Base-by-base conservation (phyloP, 2,888 invertebrate genomes). In the Eupeodes latifasciatus region DNA sequence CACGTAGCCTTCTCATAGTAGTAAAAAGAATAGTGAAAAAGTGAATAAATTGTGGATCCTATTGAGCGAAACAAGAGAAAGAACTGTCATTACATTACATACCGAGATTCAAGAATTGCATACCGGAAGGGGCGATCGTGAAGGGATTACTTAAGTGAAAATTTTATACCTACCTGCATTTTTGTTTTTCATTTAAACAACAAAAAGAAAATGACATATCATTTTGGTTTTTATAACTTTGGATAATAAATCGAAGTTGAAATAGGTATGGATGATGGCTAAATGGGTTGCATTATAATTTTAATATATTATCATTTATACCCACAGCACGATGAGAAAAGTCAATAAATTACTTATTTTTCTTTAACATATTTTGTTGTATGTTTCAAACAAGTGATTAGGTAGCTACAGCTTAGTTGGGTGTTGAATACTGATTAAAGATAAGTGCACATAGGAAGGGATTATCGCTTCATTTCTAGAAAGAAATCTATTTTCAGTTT, bases 31-130 rank as follows among this genome's bases (percentile, higher is more conserved):
- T 19, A 40, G 81, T 81, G 75, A 66, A 62, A 83, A 40, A 61
- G 76, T 87, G 87, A 87, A 40, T 40, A 40, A 40, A 87, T 83
- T 69, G 87, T 87, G 87, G 87, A 80, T 55, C 34, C 51, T 83
- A 77, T 7, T 7, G 5, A 40, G 6, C 6, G 40, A 64, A 44
- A 19, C 12, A 69, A 53, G 40, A 69, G 14, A 71, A 69, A 36
- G 72, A 77, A 83, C 87, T 87, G 87, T 87, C 83, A 84, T 81
- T 84, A 53, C 74, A 75, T 27, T 27, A 27, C 27, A 27, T 27
- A 27, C 2, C 27, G 27, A 27, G 27, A 27, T 27, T 27, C 51
- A 49, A 34, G 27, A 53, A 75, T 83, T 80, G 83, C 80, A 77
- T 80, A 87, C 72, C 67, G 72, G 44, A 84, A 76, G 83, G 87